A percentile compares a stretch with the other conserved stretches of the same genome.
phyloP scores from a whole-genome alignment of 2,888 invertebrate genomes.

The Lycocerus yunnanus region DNA sequence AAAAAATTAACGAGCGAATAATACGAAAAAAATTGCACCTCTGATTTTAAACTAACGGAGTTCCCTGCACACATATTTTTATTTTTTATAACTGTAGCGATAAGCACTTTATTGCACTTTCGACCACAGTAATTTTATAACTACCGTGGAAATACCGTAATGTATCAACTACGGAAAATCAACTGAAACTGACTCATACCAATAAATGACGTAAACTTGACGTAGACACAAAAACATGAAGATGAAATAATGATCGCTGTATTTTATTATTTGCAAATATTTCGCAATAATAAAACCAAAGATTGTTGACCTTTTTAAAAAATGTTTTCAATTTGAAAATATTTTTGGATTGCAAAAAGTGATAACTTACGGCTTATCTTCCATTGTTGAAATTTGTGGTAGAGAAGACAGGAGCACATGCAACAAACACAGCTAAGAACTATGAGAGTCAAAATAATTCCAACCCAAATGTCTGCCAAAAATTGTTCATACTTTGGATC shows the following conservation, averaged over 20 bases:
- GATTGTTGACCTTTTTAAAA: not conserved
- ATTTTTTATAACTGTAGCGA: not conserved
- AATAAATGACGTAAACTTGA: not conserved
- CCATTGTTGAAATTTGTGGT: constrained; percentile 69
- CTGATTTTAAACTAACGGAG: not conserved
- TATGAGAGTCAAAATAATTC: constrained; percentile 64
- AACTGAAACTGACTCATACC: not conserved
- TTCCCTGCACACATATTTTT: not conserved
- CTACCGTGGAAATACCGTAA: not conserved
- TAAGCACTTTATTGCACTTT: not conserved
- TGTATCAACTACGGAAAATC: not conserved
- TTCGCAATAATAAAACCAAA: not conserved
- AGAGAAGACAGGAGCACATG: constrained; percentile 66
- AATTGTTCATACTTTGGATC: constrained; percentile 62
- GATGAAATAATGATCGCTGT: not conserved
- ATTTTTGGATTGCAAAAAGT: not conserved
- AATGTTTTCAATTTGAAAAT: not conserved
- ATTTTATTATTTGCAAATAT: not conserved
- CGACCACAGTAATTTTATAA: not conserved
- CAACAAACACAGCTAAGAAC: constrained; percentile 66
- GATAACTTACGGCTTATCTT: constrained; percentile 62
- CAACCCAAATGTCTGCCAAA: constrained; percentile 67
- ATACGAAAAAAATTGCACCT: not conserved
- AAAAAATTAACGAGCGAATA: not conserved
- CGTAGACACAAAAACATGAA: not conserved